phyloP scores from a whole-genome alignment of 2,888 invertebrate species.

The Troides helena region DNA sequence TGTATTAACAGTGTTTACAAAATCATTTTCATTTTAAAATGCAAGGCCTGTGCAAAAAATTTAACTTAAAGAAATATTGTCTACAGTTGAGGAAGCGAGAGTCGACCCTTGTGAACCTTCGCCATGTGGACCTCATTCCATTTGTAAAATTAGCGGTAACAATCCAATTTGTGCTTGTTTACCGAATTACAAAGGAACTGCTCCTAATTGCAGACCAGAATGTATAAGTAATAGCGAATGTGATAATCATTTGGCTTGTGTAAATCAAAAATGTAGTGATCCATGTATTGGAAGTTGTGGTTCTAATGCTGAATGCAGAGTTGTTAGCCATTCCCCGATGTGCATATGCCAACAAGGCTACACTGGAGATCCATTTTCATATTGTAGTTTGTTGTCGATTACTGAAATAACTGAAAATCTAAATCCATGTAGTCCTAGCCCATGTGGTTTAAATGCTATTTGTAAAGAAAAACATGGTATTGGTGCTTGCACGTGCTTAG shows the following conservation, averaged over 20 bases:
- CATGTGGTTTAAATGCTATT: constrained; percentile 82
- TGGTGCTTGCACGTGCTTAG: constrained; percentile 84
- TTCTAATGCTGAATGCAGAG: constrained; percentile 86
- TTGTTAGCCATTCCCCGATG: constrained; percentile 87
- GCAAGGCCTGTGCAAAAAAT: neutral
- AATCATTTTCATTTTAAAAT: neutral
- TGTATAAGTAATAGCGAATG: constrained; percentile 90
- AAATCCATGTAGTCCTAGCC: constrained; percentile 83
- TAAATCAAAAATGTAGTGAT: constrained; percentile 87
- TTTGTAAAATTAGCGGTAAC: constrained; percentile 84
- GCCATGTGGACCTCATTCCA: constrained; percentile 88
- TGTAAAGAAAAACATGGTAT: constrained; percentile 82
- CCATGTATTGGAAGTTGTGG: constrained; percentile 88
- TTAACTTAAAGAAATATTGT: neutral
- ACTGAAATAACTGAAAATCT: constrained; percentile 63
- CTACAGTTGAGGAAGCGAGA: constrained; percentile 48
- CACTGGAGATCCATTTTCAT: constrained; percentile 88
- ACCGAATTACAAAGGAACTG: constrained; percentile 83
- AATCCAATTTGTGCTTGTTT: constrained; percentile 88
- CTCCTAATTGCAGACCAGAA: constrained; percentile 89
- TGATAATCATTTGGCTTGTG: constrained; percentile 84
- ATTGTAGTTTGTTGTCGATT: constrained; percentile 73
- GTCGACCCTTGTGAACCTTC: constrained; percentile 84
- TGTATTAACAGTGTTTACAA: too few relatives aligned
- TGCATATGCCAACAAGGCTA: constrained; percentile 85